Evolutionary conservation across 2,797 vertebrate species (phyloP).

Genomic region (Xiphophorus birchmanni): DNA sequence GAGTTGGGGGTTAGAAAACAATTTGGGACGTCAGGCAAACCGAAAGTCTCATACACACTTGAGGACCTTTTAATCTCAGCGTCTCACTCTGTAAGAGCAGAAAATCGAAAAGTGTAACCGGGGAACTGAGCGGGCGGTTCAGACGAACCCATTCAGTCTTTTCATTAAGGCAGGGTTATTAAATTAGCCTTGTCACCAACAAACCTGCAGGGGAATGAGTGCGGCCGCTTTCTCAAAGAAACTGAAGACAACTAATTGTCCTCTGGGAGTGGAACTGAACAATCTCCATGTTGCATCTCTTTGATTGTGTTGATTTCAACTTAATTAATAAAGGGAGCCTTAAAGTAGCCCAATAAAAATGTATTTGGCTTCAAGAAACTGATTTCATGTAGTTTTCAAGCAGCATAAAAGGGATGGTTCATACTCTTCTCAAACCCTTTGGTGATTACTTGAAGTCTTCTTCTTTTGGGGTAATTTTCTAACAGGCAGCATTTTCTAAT

Average conservation of each 20-base stretch:
- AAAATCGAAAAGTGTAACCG: slow-evolving; percentile 56
- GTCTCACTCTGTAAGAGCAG: slow-evolving; percentile 66
- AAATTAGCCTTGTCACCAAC: slow-evolving; percentile 45
- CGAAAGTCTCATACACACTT: slow-evolving; percentile 26
- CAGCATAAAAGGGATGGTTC: slow-evolving; percentile 15
- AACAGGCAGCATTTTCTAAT: slow-evolving; percentile 9
- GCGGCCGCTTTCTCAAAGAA: slow-evolving; percentile 5
- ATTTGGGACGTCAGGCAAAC: slow-evolving; percentile 18
- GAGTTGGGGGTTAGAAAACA: slow-evolving; percentile 7
- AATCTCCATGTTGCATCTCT: slow-evolving; percentile 7
- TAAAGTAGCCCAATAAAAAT: neutral
- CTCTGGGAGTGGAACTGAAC: neutral
- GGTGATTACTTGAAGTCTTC: slow-evolving; percentile 11
- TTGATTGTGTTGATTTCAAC: neutral
- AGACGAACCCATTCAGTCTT: slow-evolving; percentile 37
- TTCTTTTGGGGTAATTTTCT: slow-evolving; percentile 16
- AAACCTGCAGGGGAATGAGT: slow-evolving; percentile 28
- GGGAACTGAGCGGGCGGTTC: slow-evolving; percentile 27
- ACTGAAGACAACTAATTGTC: slow-evolving; percentile 18
- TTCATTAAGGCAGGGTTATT: slow-evolving; percentile 46
- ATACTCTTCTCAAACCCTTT: neutral
- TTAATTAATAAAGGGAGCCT: neutral
- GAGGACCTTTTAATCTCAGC: slow-evolving; percentile 48
- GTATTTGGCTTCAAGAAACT: neutral
- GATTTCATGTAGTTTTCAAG: neutral